A percentile compares a stretch with the other conserved stretches of the same genome.
These are phyloP conservation scores for Musca vetustissima DNA, from an alignment of 1,140 invertebrate genomes.

Conservation along the genomic window DNA sequence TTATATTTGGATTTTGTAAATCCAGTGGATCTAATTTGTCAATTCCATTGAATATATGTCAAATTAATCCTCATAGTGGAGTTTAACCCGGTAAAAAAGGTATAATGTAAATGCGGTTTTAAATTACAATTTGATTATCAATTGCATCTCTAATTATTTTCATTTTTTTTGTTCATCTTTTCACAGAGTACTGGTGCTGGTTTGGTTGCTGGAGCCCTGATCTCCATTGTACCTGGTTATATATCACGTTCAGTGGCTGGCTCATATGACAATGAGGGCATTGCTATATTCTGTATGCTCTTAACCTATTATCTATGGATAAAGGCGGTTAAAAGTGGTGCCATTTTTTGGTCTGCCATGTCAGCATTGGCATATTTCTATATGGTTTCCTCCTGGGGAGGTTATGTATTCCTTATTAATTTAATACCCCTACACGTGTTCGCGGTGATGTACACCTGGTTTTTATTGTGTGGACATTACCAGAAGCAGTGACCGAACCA, in stretches of 20 bases:
- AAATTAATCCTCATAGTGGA: too few relatives aligned
- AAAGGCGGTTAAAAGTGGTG: slow-evolving; percentile 94
- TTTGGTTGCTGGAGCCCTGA: slow-evolving; percentile 90
- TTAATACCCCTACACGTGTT: slow-evolving; percentile 95
- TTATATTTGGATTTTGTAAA: too few relatives aligned
- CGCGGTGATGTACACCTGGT: slow-evolving; percentile 88
- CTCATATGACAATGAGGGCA: slow-evolving; percentile 98
- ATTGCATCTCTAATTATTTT: too few relatives aligned
- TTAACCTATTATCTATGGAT: slow-evolving; percentile 98
- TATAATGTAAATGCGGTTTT: too few relatives aligned
- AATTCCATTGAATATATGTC: too few relatives aligned
- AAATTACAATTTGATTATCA: too few relatives aligned
- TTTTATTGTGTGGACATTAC: slow-evolving; percentile 95
- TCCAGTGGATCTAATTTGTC: too few relatives aligned
- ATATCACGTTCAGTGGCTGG: slow-evolving; percentile 96
- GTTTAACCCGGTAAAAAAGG: too few relatives aligned
- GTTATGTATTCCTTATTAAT: slow-evolving; percentile 98
- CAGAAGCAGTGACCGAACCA: too few relatives aligned
- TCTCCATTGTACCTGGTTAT: slow-evolving; percentile 95
- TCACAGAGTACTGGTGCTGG: slow-evolving; percentile 86
- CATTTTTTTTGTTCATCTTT: background rate
- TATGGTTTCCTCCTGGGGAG: slow-evolving; percentile 99
- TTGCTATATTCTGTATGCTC: slow-evolving; percentile 98
- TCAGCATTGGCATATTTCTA: slow-evolving; percentile 95
- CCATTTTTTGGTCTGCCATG: slow-evolving; percentile 87